phyloP scores from a whole-genome alignment of 2,888 invertebrate species.

The Thera britannica region DNA sequence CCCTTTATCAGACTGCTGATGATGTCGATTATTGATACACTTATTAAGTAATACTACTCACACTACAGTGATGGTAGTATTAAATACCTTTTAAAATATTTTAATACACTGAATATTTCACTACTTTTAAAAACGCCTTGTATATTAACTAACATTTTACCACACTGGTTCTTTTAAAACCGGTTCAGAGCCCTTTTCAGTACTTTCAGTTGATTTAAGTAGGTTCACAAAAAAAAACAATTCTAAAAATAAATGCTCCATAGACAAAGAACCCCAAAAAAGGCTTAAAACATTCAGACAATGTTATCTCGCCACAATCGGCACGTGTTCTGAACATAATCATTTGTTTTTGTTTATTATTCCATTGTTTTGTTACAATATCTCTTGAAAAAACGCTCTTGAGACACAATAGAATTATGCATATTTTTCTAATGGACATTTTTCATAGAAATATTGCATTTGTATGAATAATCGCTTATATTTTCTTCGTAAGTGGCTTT shows the following conservation, averaged over 20 bases:
- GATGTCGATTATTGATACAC: too few relatives aligned
- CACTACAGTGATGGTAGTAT: too few relatives aligned
- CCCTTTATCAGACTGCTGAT: too few relatives aligned
- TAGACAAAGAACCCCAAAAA: conserved; percentile 11
- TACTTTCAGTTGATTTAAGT: neutral
- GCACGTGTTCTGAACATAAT: conserved; percentile 63
- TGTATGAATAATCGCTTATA: neutral
- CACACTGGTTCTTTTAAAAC: neutral
- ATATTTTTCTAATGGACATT: conserved; percentile 24
- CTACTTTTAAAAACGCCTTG: too few relatives aligned
- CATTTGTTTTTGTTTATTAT: conserved; percentile 65
- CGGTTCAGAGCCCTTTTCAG: neutral
- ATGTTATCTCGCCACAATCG: conserved; percentile 75
- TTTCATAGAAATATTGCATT: conserved; percentile 12
- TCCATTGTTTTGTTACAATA: conserved; percentile 36
- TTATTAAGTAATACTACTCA: too few relatives aligned
- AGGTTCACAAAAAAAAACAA: neutral
- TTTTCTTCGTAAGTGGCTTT: neutral
- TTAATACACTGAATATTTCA: too few relatives aligned
- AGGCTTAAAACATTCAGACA: conserved; percentile 46
- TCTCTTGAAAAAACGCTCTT: conserved; percentile 15
- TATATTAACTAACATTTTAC: neutral
- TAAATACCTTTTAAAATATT: too few relatives aligned
- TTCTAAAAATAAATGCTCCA: neutral
- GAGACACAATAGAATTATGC: conserved; percentile 27